A percentile compares a stretch with the other conserved stretches of the same genome.
Conservation (phyloP, 2,113 vertebrate species). For the Pygoscelis adeliae region DNA sequence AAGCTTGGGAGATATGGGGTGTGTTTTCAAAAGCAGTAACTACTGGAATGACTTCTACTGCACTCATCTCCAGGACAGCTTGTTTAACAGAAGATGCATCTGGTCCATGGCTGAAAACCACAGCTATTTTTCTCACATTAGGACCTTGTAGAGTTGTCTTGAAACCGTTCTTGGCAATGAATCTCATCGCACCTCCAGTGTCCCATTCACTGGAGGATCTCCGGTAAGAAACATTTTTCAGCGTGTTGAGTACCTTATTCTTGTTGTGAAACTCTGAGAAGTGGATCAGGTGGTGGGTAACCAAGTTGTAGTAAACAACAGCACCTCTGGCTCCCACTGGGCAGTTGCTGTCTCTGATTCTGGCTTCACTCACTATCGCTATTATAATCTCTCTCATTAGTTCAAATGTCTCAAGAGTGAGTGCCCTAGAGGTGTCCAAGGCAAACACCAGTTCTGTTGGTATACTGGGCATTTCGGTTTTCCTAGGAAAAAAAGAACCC, state of each 20-base stretch:
- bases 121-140: constrained; percentile 41
- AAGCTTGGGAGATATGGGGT: constrained; percentile 26
- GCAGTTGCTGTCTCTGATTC: constrained; percentile 60
- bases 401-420: constrained; percentile 25
- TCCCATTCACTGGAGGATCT: not conserved
- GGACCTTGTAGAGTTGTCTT: constrained; percentile 41
- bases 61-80: constrained; percentile 48
- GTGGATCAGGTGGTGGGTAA: constrained; percentile 25
- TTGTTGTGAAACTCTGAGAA: constrained; percentile 55
- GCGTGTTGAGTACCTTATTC: not conserved
- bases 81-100: constrained; percentile 19
- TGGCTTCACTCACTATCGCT: not conserved
- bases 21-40: constrained; percentile 52
- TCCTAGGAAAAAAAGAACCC: constrained; percentile 31
- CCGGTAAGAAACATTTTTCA: constrained; percentile 24
- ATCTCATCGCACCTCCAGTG: constrained; percentile 53
- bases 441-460: constrained; percentile 71
- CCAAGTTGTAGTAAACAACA: constrained; percentile 26
- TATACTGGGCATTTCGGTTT: constrained; percentile 46
- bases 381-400: constrained; percentile 51
- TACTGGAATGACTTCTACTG: constrained; percentile 35
- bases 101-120: constrained; percentile 54
- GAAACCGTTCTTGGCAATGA: constrained; percentile 66
- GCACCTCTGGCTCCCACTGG: constrained; percentile 58
- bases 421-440: constrained; percentile 60